Evolutionary conservation across 2,888 invertebrate genomes (phyloP), one percentile per base, ranked within the genome.

Genomic region (Rapana venosa): DNA sequence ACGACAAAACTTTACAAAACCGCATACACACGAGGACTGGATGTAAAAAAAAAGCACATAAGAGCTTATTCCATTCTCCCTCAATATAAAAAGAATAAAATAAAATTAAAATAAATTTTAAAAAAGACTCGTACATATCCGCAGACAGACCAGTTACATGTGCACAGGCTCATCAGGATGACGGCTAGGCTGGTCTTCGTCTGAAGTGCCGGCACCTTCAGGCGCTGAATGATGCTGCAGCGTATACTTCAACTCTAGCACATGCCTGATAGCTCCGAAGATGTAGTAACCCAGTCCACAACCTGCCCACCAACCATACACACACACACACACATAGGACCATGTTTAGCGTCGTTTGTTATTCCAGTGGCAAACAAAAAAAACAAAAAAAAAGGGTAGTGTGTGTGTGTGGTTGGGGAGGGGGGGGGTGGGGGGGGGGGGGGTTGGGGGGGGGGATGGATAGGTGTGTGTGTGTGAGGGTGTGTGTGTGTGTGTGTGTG

Each of bases 271-370:
- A 15, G 88, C 87, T 13, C 90, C 90, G 36, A 90, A 91, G 56
- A 91, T 30, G 79, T 88, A 90, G 90, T 90, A 91, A n/a, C 91
- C 91, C 47, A 81, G 13, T n/a, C 88, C 90, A 20, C 87, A 90
- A 15, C 91, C 91, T 91, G 89, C 26, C 8, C 56, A 56, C 15
- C 20, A 87, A 87, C 15, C 22, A n/a, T 81, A 30, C 35, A 36
- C 66, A 47, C 8, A n/a, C n/a, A n/a, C n/a, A n/a, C n/a, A n/a
- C n/a, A n/a, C n/a, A n/a, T n/a, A n/a, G n/a, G n/a, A n/a, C n/a
- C n/a, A n/a, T 47, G 2, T 47, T 47, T 47, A 47, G 8, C 47
- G 47, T 47, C n/a, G 47, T 47, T 47, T 5, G 47, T 47, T 47
- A 47, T 47, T 47, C 47, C 2, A 2, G 47, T 47, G 47, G 47